Evolutionary conservation across 2,888 invertebrate species (phyloP).

Genomic region (Ornithoptera alexandrae): DNA sequence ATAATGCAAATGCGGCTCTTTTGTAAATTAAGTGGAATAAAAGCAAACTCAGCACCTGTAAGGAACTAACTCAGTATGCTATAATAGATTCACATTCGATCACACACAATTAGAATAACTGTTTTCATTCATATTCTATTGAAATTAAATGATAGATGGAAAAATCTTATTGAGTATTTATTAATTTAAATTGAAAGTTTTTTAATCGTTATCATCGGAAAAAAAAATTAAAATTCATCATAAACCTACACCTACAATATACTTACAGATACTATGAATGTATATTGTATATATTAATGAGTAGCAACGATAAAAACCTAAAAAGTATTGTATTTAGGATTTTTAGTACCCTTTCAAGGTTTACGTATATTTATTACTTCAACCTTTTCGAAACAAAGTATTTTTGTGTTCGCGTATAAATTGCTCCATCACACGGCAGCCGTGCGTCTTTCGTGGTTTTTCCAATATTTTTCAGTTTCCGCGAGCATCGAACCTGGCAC

Average conservation of each 20-base stretch:
- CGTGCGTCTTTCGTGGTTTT: conserved; percentile 58
- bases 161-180: too few species aligned
- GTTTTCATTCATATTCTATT: too few species aligned
- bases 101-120: not conserved
- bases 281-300: not conserved
- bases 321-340: not conserved
- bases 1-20: not conserved
- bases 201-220: too few species aligned
- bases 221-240: too few species aligned
- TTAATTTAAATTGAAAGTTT: too few species aligned
- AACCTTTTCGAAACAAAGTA: conserved; percentile 8
- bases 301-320: not conserved
- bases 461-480: conserved; percentile 52
- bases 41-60: not conserved
- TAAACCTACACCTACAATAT: too few species aligned
- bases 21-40: not conserved
- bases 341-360: not conserved
- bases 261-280: too few species aligned
- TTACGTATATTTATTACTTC: not conserved
- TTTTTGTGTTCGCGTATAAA: conserved; percentile 15
- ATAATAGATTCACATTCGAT: not conserved
- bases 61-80: conserved; percentile 5
- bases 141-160: too few species aligned
- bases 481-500: conserved; percentile 58
- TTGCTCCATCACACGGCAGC: conserved; percentile 26